phyloP scores from a whole-genome alignment of 2,113 vertebrate genomes.

The Picathartes gymnocephalus region DNA sequence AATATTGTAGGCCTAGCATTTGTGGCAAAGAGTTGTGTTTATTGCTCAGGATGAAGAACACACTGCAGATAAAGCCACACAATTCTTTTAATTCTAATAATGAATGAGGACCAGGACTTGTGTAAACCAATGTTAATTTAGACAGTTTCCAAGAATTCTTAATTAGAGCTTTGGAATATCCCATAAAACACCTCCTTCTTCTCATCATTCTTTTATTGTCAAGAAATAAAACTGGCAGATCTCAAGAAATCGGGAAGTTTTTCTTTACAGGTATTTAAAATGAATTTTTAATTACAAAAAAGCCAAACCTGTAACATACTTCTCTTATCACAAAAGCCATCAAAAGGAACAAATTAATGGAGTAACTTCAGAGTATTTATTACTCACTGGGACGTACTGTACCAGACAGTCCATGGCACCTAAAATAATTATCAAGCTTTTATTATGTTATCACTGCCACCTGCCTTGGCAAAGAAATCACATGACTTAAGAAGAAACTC shows the following conservation, averaged over 20 bases:
- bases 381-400: constrained; percentile 19
- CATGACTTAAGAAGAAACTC: neutral
- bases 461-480: neutral
- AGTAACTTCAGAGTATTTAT: constrained; percentile 35
- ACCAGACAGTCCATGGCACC: constrained; percentile 20
- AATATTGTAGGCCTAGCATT: neutral
- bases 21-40: neutral
- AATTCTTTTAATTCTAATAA: neutral
- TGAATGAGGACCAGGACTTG: neutral
- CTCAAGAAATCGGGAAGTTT: neutral
- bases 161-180: neutral
- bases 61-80: neutral
- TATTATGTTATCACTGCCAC: neutral
- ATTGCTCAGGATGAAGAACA: neutral
- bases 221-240: neutral
- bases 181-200: neutral
- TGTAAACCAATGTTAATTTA: neutral
- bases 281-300: neutral
- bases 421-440: constrained; percentile 7
- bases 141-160: neutral
- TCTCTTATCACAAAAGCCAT: constrained; percentile 18
- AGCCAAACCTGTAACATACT: neutral
- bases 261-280: neutral
- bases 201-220: neutral
- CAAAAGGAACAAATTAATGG: neutral